Conservation (phyloP, 2,113 vertebrate genomes). For the Capricornis sumatraensis region DNA sequence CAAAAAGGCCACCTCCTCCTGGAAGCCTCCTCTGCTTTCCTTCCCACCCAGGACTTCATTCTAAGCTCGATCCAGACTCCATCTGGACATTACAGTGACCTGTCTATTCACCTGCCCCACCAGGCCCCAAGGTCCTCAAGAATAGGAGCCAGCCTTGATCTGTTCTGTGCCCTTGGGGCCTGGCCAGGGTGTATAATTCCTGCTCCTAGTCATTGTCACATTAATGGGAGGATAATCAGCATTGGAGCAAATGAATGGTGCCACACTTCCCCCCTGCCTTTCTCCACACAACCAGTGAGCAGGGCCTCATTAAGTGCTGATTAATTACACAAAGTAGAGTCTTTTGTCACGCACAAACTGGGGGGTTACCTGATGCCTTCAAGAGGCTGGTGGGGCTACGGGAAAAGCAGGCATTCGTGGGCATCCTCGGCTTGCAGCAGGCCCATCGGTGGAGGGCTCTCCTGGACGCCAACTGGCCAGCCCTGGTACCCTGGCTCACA, state of each 20-base stretch:
- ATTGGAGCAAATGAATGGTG: not conserved
- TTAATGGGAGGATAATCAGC: not conserved
- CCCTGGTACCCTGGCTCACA: not conserved
- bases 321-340: slow-evolving; percentile 33
- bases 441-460: not conserved
- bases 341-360: slow-evolving; percentile 7
- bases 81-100: not conserved
- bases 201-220: not conserved
- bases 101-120: not conserved
- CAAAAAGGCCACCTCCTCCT: not conserved
- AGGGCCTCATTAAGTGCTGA: slow-evolving; percentile 12
- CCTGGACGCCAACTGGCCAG: not conserved
- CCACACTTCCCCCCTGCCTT: not conserved
- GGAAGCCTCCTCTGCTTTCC: not conserved
- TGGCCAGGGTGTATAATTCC: not conserved
- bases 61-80: not conserved
- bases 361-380: not conserved
- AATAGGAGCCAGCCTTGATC: not conserved
- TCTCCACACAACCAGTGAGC: not conserved
- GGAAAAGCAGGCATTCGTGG: not conserved
- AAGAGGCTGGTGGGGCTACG: not conserved
- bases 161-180: not conserved
- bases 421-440: not conserved
- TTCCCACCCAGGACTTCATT: not conserved
- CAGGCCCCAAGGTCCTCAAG: not conserved